Evolutionary conservation across 2,113 vertebrate species (phyloP).

Genomic region (Murina feae): DNA sequence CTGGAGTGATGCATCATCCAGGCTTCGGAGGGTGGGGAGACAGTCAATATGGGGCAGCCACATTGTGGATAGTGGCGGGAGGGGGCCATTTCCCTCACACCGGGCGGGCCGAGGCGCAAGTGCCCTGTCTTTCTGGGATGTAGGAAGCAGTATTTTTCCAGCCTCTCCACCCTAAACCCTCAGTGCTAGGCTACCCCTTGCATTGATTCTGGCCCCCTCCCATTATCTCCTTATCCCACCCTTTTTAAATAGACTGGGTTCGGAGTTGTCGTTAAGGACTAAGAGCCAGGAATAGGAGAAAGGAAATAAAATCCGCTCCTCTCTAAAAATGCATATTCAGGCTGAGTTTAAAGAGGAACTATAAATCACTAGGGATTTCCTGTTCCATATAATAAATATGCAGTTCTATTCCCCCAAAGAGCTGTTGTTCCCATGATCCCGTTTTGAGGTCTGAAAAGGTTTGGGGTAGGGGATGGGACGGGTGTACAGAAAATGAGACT

Average conservation of each 20-base stretch:
- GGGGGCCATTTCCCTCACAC: not conserved
- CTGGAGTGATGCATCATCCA: slow-evolving; percentile 35
- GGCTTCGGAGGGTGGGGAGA: slow-evolving; percentile 35
- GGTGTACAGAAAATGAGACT: slow-evolving; percentile 17
- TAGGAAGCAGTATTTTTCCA: not conserved
- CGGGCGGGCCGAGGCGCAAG: not conserved
- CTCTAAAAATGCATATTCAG: not conserved
- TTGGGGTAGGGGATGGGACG: not conserved
- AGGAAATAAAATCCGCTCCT: slow-evolving; percentile 31
- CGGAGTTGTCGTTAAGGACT: slow-evolving; percentile 25
- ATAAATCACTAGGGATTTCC: slow-evolving; percentile 34
- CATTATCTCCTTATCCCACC: not conserved
- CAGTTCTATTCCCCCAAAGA: not conserved
- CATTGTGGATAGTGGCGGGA: not conserved
- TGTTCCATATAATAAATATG: slow-evolving; percentile 12
- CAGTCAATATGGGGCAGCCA: slow-evolving; percentile 17
- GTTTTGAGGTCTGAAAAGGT: slow-evolving; percentile 28
- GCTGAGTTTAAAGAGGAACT: slow-evolving; percentile 45
- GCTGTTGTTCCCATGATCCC: not conserved
- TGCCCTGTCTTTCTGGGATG: not conserved
- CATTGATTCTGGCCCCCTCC: slow-evolving; percentile 18
- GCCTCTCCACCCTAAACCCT: not conserved
- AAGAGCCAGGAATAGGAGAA: slow-evolving; percentile 20
- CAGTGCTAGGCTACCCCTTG: not conserved
- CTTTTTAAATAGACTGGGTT: not conserved